Conservation (phyloP, 2,113 vertebrate species). For the Bambusicola thoracicus region DNA sequence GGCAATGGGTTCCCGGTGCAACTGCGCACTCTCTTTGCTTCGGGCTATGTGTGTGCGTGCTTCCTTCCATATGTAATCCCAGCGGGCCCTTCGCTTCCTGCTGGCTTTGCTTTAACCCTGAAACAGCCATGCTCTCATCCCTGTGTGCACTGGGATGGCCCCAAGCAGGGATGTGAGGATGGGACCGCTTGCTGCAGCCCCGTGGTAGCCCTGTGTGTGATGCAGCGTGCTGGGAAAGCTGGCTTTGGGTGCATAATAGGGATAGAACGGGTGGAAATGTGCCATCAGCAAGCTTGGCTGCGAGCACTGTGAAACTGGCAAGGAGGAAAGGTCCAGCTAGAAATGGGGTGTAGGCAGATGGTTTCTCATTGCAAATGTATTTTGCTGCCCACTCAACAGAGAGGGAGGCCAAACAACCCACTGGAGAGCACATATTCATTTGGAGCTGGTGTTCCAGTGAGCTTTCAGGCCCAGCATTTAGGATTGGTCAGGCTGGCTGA, state of each 20-base stretch:
- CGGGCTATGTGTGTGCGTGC: neutral
- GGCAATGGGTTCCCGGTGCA: neutral
- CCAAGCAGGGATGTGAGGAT: neutral
- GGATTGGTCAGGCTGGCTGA: neutral
- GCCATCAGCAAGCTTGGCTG: neutral
- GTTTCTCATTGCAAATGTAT: neutral
- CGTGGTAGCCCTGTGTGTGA: accelerated
- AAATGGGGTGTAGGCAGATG: accelerated
- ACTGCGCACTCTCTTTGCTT: neutral
- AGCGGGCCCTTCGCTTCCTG: conserved; percentile 25
- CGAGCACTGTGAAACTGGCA: neutral
- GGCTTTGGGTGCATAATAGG: accelerated
- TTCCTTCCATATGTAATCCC: conserved; percentile 45
- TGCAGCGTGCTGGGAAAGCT: neutral
- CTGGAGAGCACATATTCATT: neutral
- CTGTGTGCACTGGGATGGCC: accelerated
- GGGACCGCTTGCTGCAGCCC: neutral
- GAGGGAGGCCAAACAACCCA: neutral
- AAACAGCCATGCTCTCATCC: neutral
- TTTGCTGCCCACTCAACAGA: neutral
- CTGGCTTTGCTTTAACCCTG: neutral
- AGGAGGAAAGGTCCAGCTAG: neutral
- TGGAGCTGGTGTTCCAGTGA: neutral
- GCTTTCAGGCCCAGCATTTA: neutral
- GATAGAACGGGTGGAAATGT: neutral